Evolutionary conservation across 2,113 vertebrate species (phyloP).

Genomic region (Eretmochelys imbricata): DNA sequence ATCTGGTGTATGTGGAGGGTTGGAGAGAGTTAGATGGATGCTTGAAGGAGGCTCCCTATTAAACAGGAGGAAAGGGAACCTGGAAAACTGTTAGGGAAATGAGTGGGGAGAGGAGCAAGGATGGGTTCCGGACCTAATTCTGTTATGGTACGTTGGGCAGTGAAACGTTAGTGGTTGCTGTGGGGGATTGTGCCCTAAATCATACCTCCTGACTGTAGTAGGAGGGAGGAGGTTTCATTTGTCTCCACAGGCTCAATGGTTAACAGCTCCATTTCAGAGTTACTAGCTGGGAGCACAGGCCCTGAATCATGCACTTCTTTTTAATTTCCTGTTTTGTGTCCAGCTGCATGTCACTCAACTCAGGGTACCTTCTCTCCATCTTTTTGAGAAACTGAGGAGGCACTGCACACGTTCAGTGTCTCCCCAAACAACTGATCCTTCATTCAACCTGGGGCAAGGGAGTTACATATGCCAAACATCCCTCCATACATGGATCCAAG

Average conservation of each 20-base stretch:
- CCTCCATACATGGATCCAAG: not conserved
- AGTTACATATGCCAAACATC: not conserved
- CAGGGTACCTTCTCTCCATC: accelerated
- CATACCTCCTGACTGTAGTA: not conserved
- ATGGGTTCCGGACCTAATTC: not conserved
- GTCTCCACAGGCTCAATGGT: accelerated
- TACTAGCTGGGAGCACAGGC: not conserved
- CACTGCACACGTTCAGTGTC: accelerated
- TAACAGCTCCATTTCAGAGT: accelerated
- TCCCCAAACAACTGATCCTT: not conserved
- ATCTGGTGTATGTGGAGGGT: not conserved
- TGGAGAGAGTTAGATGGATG: not conserved
- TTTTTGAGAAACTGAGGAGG: not conserved
- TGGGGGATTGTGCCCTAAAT: not conserved
- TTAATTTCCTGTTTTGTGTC: not conserved
- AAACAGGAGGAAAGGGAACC: not conserved
- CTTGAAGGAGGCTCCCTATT: not conserved
- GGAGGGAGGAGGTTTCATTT: not conserved
- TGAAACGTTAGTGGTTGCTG: not conserved
- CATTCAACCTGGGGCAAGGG: accelerated
- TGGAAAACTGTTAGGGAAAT: not conserved
- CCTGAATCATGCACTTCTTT: accelerated
- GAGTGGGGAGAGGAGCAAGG: not conserved
- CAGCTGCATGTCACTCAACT: not conserved
- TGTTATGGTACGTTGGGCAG: not conserved